Conservation (phyloP, 2,113 vertebrate species). For the Apodemus speciosus region DNA sequence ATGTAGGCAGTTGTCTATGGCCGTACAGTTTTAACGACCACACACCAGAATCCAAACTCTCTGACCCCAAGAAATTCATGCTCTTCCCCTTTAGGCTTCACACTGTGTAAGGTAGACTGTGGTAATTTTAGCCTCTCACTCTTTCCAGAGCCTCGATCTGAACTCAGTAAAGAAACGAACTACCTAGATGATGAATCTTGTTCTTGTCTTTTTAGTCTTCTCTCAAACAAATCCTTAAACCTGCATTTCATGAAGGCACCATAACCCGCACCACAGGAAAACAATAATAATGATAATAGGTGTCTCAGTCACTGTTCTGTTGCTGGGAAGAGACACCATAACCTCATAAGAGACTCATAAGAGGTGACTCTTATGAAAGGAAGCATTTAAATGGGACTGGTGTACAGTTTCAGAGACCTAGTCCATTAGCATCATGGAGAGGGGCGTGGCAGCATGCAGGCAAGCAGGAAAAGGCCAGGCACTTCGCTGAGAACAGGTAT, state of each 20-base stretch:
- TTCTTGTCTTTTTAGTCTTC: not conserved
- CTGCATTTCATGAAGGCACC: not conserved
- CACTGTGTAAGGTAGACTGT: not conserved
- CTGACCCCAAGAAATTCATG: not conserved
- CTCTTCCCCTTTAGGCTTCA: not conserved
- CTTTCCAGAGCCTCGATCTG: not conserved
- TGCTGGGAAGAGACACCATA: not conserved
- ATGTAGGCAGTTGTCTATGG: not conserved
- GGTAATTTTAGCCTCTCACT: not conserved
- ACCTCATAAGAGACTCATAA: no score
- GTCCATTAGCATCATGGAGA: no score
- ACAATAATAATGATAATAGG: not conserved
- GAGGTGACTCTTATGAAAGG: not conserved
- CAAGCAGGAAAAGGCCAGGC: no score
- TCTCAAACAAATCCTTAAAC: not conserved
- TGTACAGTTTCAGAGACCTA: not conserved
- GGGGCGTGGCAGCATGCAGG: no score
- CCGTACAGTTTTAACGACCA: not conserved
- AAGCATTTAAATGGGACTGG: not conserved
- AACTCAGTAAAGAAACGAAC: slow-evolving; percentile 1
- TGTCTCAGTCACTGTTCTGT: not conserved
- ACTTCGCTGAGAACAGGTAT: not conserved
- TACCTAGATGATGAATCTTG: not conserved
- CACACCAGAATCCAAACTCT: not conserved
- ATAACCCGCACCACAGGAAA: not conserved